phyloP scores from a whole-genome alignment of 1,140 invertebrate genomes.

The Cydia pomonella region DNA sequence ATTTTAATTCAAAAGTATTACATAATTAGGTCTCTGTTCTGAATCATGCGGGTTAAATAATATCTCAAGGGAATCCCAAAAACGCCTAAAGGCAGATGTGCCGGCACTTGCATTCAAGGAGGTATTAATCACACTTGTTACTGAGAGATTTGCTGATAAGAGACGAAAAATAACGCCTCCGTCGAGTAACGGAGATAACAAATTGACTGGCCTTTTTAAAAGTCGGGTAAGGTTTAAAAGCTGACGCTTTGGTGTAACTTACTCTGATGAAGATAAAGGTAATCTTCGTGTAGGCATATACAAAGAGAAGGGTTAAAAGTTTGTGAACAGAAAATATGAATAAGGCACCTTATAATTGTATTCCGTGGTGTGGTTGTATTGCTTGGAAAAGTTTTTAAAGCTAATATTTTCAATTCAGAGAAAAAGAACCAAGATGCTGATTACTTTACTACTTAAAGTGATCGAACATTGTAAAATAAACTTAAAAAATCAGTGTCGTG shows the following conservation, averaged over 20 bases:
- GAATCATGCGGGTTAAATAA: constrained; percentile 1
- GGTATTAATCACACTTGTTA: constrained; percentile 21
- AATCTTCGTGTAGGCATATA: background rate
- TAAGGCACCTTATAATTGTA: too few species aligned
- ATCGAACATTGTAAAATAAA: too few species aligned
- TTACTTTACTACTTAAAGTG: too few species aligned
- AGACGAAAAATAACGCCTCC: constrained; percentile 19
- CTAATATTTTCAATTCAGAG: too few species aligned
- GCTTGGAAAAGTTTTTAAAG: too few species aligned
- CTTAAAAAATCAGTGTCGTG: too few species aligned
- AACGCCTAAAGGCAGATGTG: constrained; percentile 20
- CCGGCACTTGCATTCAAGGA: constrained; percentile 18
- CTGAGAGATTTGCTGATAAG: constrained; percentile 13
- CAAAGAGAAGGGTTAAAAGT: background rate
- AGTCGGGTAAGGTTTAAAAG: constrained; percentile 17
- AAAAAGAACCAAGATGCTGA: too few species aligned
- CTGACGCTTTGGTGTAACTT: constrained; percentile 16
- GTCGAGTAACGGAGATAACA: constrained; percentile 21
- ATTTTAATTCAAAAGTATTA: background rate
- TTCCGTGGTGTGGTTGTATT: too few species aligned
- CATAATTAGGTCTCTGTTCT: background rate
- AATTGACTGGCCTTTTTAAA: constrained; percentile 14
- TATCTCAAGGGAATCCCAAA: constrained; percentile 4
- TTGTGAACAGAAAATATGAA: too few species aligned
- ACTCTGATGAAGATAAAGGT: constrained; percentile 17